A percentile compares a stretch with the other conserved stretches of the same genome.
phyloP scores from a whole-genome alignment of 1,140 invertebrate genomes.

The Phenacoccus solenopsis region DNA sequence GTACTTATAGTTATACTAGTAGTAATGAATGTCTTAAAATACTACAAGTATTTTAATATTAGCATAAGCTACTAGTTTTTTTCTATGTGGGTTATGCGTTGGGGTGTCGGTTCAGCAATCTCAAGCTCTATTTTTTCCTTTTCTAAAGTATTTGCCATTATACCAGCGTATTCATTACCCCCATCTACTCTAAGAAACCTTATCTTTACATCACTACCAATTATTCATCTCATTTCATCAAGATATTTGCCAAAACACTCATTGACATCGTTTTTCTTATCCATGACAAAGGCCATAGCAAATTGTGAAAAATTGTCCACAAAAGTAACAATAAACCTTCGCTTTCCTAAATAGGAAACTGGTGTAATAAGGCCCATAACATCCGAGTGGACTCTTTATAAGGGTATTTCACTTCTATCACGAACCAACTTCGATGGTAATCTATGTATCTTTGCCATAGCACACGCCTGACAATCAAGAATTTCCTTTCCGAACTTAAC shows the following conservation, averaged over 20 bases:
- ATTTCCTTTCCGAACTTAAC: neutral
- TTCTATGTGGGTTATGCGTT: no score
- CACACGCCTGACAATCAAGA: neutral
- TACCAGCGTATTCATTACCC: neutral
- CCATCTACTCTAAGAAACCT: constrained; percentile 14
- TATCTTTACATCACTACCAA: constrained; percentile 20
- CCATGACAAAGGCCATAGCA: constrained; percentile 1
- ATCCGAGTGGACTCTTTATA: constrained; percentile 19
- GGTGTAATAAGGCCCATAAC: constrained; percentile 14
- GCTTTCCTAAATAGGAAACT: neutral
- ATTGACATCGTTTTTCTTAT: constrained; percentile 19
- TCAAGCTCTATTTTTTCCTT: constrained; percentile 6
- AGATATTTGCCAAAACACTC: constrained; percentile 16
- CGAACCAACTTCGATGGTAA: neutral
- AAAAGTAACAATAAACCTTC: constrained; percentile 18
- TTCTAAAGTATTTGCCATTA: neutral
- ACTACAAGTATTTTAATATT: no score
- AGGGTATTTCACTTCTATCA: neutral
- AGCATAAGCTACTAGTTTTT: no score
- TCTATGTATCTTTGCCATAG: neutral
- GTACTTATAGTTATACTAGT: no score
- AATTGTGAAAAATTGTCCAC: constrained; percentile 21
- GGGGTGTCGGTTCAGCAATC: constrained; percentile 29
- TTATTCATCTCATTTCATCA: constrained; percentile 12
- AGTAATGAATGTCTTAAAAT: no score